Evolutionary conservation across 2,113 vertebrate species (phyloP).

Genomic region (Pleuronectes platessa): DNA sequence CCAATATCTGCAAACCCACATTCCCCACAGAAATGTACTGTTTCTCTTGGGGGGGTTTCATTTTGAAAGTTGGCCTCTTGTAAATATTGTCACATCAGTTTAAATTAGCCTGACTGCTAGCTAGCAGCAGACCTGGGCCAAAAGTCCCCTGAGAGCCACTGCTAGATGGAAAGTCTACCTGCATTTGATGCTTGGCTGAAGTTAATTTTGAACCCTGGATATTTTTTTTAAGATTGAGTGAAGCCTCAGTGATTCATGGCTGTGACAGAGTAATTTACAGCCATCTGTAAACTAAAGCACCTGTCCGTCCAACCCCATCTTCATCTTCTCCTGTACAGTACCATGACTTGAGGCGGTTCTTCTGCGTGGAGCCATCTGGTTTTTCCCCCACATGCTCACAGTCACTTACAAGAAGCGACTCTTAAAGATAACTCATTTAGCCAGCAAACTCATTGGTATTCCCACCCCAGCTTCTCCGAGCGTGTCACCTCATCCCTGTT

Average conservation of each 20-base stretch:
- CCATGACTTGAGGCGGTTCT: background rate
- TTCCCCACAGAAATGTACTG: background rate
- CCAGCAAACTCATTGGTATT: conserved; percentile 5
- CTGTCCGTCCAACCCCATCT: background rate
- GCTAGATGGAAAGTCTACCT: background rate
- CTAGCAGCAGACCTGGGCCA: too few relatives aligned
- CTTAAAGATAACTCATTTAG: background rate
- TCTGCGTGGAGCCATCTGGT: background rate
- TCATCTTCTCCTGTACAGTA: background rate
- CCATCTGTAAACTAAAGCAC: background rate
- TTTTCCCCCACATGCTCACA: background rate
- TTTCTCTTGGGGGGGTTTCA: too few relatives aligned
- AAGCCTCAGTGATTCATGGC: background rate
- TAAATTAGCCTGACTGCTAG: background rate
- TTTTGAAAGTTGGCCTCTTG: background rate
- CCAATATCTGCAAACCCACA: background rate
- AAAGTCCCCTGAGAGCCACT: background rate
- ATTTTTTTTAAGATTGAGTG: background rate
- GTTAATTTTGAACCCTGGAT: background rate
- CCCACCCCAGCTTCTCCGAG: background rate
- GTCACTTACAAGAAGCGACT: background rate
- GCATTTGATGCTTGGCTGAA: background rate
- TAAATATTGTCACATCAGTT: background rate
- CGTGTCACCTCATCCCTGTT: conserved; percentile 11
- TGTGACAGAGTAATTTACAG: background rate